Conservation (phyloP, 1,140 invertebrate genomes). For the Charaxes varanes region DNA sequence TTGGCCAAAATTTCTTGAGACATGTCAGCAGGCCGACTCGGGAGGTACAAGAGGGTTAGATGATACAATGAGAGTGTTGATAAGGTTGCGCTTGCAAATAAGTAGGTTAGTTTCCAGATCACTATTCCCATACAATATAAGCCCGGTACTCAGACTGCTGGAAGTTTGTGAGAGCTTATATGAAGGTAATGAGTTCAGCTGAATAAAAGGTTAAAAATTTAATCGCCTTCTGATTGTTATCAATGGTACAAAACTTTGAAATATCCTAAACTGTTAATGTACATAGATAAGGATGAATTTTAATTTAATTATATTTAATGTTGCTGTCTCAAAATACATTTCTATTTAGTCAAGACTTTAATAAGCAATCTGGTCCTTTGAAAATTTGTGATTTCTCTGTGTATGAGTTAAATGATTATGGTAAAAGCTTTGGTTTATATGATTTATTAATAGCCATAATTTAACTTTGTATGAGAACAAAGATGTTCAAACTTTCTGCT, state of each 20-base stretch:
- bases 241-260: constrained; percentile 12
- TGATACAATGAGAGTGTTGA: constrained; percentile 88
- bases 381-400: background rate
- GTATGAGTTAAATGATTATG: too few relatives aligned
- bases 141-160: constrained; percentile 87
- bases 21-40: constrained; percentile 77
- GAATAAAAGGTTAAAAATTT: constrained; percentile 26
- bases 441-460: background rate
- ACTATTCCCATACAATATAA: constrained; percentile 93
- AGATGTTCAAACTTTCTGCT: too few relatives aligned
- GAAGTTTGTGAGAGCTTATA: constrained; percentile 91
- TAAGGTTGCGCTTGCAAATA: constrained; percentile 85
- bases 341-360: background rate
- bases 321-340: background rate
- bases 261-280: constrained; percentile 3
- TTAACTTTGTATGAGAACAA: too few relatives aligned
- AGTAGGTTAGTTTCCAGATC: constrained; percentile 87
- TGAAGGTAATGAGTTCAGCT: constrained; percentile 85
- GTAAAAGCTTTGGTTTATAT: too few relatives aligned
- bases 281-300: background rate
- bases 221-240: background rate
- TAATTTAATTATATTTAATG: background rate
- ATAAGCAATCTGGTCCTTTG: background rate
- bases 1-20: constrained; percentile 87
- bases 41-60: constrained; percentile 80